Evolutionary conservation across 2,113 vertebrate genomes (phyloP).

Genomic region (Nyctibius bracteatus): DNA sequence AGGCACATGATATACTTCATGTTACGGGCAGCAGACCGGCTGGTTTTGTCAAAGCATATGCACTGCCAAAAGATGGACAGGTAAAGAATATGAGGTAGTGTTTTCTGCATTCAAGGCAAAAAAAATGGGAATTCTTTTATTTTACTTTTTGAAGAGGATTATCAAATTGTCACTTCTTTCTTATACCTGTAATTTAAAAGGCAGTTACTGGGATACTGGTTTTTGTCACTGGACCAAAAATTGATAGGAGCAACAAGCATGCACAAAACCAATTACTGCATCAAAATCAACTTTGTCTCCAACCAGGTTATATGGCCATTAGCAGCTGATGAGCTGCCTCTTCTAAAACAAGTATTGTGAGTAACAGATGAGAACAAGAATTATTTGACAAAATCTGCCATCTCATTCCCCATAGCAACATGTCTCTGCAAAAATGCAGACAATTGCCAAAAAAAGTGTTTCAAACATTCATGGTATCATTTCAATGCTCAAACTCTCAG

Average conservation of each 20-base stretch:
- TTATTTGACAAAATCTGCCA: neutral
- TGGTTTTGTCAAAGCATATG: neutral
- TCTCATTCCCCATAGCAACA: neutral
- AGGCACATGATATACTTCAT: neutral
- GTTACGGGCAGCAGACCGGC: neutral
- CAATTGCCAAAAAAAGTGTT: neutral
- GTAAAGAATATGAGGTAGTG: neutral
- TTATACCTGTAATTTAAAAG: neutral
- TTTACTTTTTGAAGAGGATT: neutral
- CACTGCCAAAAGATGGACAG: neutral
- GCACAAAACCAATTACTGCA: neutral
- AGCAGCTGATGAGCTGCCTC: neutral
- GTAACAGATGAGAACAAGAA: neutral
- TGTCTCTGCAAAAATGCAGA: neutral
- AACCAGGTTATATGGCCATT: neutral
- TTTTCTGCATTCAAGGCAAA: neutral
- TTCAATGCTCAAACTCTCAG: neutral
- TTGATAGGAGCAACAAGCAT: neutral
- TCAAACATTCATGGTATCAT: neutral
- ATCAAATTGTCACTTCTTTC: neutral
- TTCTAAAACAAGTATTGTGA: neutral
- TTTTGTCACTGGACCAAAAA: neutral
- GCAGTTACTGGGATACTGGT: rapidly evolving
- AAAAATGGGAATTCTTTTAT: neutral
- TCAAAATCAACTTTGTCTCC: neutral